phyloP scores from a whole-genome alignment of 2,888 invertebrate genomes.

The Phyllotreta striolata region DNA sequence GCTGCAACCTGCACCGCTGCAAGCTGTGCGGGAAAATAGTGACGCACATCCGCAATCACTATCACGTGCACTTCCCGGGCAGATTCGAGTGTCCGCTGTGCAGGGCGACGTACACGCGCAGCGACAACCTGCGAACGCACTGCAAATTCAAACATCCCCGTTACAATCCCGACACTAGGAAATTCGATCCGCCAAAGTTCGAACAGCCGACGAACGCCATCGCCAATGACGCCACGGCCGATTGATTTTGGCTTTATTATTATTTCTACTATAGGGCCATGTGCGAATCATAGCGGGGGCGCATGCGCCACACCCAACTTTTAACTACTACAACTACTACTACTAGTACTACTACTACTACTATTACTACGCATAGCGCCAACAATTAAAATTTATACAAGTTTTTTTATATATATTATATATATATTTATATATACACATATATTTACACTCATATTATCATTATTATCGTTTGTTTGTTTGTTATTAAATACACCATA shows the following conservation, averaged over 20 bases:
- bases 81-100: slow-evolving; percentile 91
- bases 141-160: slow-evolving; percentile 93
- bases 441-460: no score
- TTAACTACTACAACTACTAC: no score
- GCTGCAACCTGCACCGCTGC: slow-evolving; percentile 92
- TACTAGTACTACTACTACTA: no score
- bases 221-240: slow-evolving; percentile 65
- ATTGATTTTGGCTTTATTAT: slow-evolving; percentile 62
- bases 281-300: slow-evolving; percentile 55
- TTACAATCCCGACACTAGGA: slow-evolving; percentile 86
- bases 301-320: slow-evolving; percentile 22
- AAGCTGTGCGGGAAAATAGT: slow-evolving; percentile 94
- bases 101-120: slow-evolving; percentile 90
- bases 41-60: slow-evolving; percentile 93
- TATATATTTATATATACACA: no score
- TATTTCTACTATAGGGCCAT: slow-evolving; percentile 58
- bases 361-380: no score
- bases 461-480: no score
- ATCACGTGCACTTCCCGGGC: slow-evolving; percentile 93
- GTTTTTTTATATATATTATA: no score
- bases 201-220: slow-evolving; percentile 67
- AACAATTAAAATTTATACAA: no score
- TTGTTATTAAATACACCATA: no score
- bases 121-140: slow-evolving; percentile 91
- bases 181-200: slow-evolving; percentile 79